A percentile compares a stretch with the other conserved stretches of the same genome.
phyloP scores from a whole-genome alignment of 92 coral and sea anemone genomes.

The Porites evermanni region DNA sequence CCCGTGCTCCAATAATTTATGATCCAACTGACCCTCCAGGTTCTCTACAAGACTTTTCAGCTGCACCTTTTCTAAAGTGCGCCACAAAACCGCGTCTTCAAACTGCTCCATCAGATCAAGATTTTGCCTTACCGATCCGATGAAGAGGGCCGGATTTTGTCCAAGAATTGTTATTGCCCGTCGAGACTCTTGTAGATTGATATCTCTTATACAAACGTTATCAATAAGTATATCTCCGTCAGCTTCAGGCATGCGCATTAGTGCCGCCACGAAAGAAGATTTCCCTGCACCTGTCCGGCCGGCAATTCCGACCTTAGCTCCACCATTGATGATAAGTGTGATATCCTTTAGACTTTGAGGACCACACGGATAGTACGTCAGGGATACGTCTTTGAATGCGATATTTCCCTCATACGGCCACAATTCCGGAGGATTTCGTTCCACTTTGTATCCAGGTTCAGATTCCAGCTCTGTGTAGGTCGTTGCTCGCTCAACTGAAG shows the following conservation, averaged over 20 bases:
- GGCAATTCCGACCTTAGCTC: not conserved
- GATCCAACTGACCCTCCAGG: conserved; percentile 62
- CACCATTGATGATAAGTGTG: not conserved
- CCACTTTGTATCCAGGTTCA: not conserved
- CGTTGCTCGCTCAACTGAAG: not conserved
- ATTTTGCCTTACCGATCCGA: conserved; percentile 70
- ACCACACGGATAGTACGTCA: not conserved
- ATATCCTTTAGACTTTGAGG: not conserved
- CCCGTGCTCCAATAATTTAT: conserved; percentile 72
- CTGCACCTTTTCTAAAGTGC: conserved; percentile 71
- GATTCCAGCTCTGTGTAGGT: not conserved
- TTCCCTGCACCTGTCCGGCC: not conserved
- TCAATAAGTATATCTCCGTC: conserved; percentile 32
- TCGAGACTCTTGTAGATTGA: conserved; percentile 71
- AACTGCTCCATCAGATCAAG: conserved; percentile 72
- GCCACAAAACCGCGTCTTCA: conserved; percentile 71
- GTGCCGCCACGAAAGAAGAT: conserved; percentile 17
- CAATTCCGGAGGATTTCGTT: not conserved
- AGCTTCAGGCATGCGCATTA: conserved; percentile 17
- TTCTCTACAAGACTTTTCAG: conserved; percentile 65
- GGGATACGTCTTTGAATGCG: not conserved
- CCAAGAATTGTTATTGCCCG: conserved; percentile 78
- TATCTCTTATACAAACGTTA: not conserved
- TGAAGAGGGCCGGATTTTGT: conserved; percentile 78
- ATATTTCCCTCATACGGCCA: not conserved